phyloP scores from a whole-genome alignment of 1,140 invertebrate genomes.

The Neoseiulus cucumeris region DNA sequence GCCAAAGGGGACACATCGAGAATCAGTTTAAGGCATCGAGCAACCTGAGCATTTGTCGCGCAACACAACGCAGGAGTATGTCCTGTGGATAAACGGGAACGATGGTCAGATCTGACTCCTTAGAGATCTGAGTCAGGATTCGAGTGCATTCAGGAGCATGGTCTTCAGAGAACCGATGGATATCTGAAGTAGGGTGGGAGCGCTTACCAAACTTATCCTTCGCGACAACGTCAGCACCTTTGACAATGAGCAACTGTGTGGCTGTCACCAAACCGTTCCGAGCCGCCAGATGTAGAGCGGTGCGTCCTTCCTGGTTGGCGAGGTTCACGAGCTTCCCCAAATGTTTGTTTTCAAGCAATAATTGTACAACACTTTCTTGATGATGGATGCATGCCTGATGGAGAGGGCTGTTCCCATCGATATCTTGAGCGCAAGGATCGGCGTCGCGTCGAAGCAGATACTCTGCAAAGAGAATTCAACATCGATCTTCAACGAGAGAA shows the following conservation, averaged over 20 bases:
- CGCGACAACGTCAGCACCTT: background rate
- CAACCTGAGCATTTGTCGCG: slow-evolving; percentile 8
- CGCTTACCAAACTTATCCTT: slow-evolving; percentile 8
- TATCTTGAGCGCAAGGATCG: background rate
- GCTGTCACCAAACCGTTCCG: background rate
- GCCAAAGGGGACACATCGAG: slow-evolving; percentile 10
- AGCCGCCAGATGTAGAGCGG: background rate
- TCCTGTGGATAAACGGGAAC: background rate
- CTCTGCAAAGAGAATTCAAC: background rate
- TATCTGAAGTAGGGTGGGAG: background rate
- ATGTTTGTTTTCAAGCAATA: background rate
- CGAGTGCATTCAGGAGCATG: background rate
- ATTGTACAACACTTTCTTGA: background rate
- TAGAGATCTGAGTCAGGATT: background rate
- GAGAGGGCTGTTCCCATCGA: background rate
- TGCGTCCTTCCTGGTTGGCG: background rate
- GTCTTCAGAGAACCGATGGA: background rate
- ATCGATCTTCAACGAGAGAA: too few relatives aligned
- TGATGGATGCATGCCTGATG: background rate
- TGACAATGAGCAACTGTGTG: slow-evolving; percentile 8
- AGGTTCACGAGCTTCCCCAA: background rate
- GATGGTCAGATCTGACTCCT: background rate
- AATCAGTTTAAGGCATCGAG: slow-evolving; percentile 3
- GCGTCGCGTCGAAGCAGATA: background rate
- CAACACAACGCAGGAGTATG: slow-evolving; percentile 8